phyloP scores from a whole-genome alignment of 2,113 vertebrate genomes.

The Nesoenas mayeri region DNA sequence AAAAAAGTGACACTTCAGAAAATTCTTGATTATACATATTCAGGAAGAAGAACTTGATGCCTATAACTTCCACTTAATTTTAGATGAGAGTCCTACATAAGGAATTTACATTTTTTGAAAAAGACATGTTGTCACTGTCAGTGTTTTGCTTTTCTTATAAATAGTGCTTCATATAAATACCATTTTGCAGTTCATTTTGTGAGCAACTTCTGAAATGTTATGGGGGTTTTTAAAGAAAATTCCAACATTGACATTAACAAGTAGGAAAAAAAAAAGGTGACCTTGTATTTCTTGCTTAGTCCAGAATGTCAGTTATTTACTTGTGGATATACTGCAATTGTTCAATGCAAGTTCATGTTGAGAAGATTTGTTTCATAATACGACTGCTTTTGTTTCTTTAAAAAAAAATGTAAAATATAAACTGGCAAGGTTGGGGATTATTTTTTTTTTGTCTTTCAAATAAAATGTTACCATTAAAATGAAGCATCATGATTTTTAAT shows the following conservation, averaged over 20 bases:
- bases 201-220: conserved; percentile 54
- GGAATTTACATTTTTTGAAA: conserved; percentile 44
- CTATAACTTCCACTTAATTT: conserved; percentile 57
- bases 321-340: conserved; percentile 39
- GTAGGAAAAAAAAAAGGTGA: background rate
- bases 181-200: conserved; percentile 55
- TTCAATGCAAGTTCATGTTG: conserved; percentile 43
- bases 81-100: conserved; percentile 42
- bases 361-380: conserved; percentile 39
- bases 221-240: conserved; percentile 18
- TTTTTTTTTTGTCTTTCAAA: conserved; percentile 72
- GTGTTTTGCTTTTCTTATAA: conserved; percentile 63
- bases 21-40: conserved; percentile 31
- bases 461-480: conserved; percentile 74
- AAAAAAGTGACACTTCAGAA: conserved; percentile 2
- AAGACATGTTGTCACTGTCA: conserved; percentile 38
- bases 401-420: conserved; percentile 55
- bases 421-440: conserved; percentile 32
- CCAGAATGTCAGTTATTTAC: conserved; percentile 59
- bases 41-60: conserved; percentile 5
- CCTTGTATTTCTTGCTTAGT: conserved; percentile 42
- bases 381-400: conserved; percentile 43
- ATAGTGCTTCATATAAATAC: conserved; percentile 44
- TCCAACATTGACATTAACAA: conserved; percentile 48
- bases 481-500: conserved; percentile 29